Conservation (phyloP, 2,797 vertebrate species). For the Simalia tracyae region DNA sequence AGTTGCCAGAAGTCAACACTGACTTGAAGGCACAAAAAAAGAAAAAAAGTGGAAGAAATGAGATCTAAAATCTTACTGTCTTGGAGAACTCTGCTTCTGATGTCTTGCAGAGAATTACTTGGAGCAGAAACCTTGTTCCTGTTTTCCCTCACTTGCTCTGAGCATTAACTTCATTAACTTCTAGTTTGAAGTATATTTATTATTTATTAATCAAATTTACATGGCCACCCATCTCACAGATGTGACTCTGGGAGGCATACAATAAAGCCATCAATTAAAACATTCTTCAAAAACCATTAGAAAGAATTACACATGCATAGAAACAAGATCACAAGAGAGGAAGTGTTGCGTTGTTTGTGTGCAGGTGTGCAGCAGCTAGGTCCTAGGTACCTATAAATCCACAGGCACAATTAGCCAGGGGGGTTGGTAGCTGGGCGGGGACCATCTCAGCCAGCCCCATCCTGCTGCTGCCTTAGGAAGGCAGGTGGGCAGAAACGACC, state of each 20-base stretch:
- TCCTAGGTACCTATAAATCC: not conserved
- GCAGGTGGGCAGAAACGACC: not conserved
- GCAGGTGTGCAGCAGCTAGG: not conserved
- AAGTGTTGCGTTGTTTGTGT: not conserved
- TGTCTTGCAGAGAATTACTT: not conserved
- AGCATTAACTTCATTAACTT: not conserved
- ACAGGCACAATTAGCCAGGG: not conserved
- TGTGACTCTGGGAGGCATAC: not conserved
- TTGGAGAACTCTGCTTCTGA: not conserved
- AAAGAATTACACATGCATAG: not conserved
- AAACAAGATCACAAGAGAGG: not conserved
- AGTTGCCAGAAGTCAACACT: not conserved
- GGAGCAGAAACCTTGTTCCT: not conserved
- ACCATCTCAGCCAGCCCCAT: not conserved
- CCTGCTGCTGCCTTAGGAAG: not conserved
- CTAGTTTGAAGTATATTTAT: not conserved
- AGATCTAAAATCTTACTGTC: not conserved
- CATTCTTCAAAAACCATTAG: not conserved
- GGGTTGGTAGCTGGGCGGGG: not conserved
- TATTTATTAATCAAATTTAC: not conserved
- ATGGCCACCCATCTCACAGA: not conserved
- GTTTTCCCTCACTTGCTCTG: not conserved
- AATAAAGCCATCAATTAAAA: not conserved
- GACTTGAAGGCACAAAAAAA: not conserved
- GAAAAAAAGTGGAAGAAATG: not conserved